Percentiles rank a stretch among this genome's conserved stretches.
Conservation (phyloP, 2,888 invertebrate genomes). For the Pseudeuparius sepicola region DNA sequence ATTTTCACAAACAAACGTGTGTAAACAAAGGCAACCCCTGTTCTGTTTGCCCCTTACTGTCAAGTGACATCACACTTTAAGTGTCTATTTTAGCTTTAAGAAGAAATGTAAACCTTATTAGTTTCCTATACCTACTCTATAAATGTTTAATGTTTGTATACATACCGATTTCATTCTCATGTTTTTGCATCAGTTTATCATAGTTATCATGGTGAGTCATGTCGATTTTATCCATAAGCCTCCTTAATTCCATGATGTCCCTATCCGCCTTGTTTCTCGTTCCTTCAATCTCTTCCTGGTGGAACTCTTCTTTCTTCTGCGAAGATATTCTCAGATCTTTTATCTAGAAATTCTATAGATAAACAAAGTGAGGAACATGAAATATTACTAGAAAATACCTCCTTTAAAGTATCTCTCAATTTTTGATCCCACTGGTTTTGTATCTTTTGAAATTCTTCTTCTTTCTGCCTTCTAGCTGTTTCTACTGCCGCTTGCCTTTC, state of each 20-base stretch:
- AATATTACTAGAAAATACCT: conserved; percentile 39
- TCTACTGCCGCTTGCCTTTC: conserved; percentile 50
- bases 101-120: no score
- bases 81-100: no score
- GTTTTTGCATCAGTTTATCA: conserved; percentile 53
- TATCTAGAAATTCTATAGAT: conserved; percentile 42
- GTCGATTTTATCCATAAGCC: conserved; percentile 63
- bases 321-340: conserved; percentile 55
- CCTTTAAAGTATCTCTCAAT: conserved; percentile 41
- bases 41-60: no score
- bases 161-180: conserved; percentile 59
- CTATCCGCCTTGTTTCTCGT: conserved; percentile 57
- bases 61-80: no score
- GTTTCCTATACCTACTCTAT: no score
- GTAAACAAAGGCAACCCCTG: no score
- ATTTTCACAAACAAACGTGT: no score
- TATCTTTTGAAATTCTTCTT: conserved; percentile 45
- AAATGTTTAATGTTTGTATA: no score
- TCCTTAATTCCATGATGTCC: conserved; percentile 58
- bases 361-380: background rate
- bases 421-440: conserved; percentile 47
- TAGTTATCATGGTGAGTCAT: conserved; percentile 63
- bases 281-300: conserved; percentile 45
- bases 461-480: conserved; percentile 45
- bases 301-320: conserved; percentile 50